Base-by-base conservation (phyloP, 2,113 vertebrate genomes). In the Chionis minor region DNA sequence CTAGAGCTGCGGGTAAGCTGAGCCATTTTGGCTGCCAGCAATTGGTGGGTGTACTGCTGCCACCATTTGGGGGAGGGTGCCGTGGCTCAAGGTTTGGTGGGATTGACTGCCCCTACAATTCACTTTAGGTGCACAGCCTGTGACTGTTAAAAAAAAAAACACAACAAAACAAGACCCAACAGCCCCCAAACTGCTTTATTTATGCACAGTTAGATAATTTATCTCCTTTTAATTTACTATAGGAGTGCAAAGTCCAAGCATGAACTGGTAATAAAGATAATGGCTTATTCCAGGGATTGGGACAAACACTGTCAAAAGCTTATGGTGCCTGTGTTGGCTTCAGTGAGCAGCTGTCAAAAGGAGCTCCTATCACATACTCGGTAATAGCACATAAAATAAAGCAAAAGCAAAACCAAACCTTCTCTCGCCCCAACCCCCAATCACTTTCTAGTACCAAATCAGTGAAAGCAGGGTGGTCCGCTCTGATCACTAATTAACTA, bases 291-390 rank as follows among this genome's bases (percentile, higher is more conserved):
- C 51, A 81, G 55, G 35, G 16, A 3, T 3, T 80, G 33, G 72
- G 65, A 30, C 2, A 14, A 65, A 54, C 24, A 22, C 2, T 28
- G 30, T 9, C 40, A 33, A 61, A 81, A 83, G 18, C 17, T 15
- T 44, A 7, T 0, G 0, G 62, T 59, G 54, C 49, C 40, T 30
- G 5, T 6, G 5, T 15, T 61, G 2, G 5, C 85, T 55, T 84
- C 74, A 81, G 45, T 4, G 19, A 91, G 56, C 20, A 54, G 44
- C n/a, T 23, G 32, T 40, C 52, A 15, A 7, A 71, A 77, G 45
- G 15, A 12, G 7, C 22, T 51, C 0, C 0, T 12, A 9, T 8
- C 33, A 61, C 0, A 0, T 30, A 27, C 15, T 8, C 40, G 28
- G 47, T 20, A 69, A 20, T 0, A 23, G 32, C 20, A 26, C 10